These are phyloP conservation scores for Thyatira batis DNA, from an alignment of 2,888 invertebrate species.

Conservation along the genomic window DNA sequence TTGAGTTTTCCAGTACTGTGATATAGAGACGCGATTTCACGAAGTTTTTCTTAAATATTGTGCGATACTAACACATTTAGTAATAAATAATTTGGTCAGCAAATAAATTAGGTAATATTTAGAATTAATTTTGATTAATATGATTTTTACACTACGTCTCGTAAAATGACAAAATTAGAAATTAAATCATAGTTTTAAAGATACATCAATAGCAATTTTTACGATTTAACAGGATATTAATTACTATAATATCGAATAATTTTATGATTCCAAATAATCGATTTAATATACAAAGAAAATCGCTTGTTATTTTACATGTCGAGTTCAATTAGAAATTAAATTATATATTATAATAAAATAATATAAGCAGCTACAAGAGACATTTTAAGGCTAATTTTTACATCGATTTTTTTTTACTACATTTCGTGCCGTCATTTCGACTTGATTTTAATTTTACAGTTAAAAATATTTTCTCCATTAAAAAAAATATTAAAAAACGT, in stretches of 20 bases:
- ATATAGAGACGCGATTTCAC: slow-evolving; percentile 2
- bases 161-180: not conserved
- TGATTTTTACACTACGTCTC: not conserved
- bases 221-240: not conserved
- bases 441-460: too few relatives aligned
- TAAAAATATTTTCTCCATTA: too few relatives aligned
- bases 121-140: not conserved
- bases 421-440: too few relatives aligned
- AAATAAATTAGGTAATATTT: not conserved
- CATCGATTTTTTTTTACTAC: too few relatives aligned
- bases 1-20: not conserved
- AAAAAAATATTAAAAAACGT: not conserved
- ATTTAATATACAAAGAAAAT: not conserved
- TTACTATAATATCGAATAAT: too few relatives aligned
- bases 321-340: not conserved
- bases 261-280: too few relatives aligned
- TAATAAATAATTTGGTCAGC: not conserved
- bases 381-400: too few relatives aligned
- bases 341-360: too few relatives aligned
- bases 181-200: too few relatives aligned
- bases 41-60: not conserved
- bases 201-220: not conserved
- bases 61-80: not conserved
- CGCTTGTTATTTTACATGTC: not conserved
- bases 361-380: too few relatives aligned